A percentile compares a stretch with the other conserved stretches of the same genome.
These are phyloP conservation scores for Pungitius pungitius DNA, from an alignment of 2,113 vertebrate genomes.

Conservation along the genomic window DNA sequence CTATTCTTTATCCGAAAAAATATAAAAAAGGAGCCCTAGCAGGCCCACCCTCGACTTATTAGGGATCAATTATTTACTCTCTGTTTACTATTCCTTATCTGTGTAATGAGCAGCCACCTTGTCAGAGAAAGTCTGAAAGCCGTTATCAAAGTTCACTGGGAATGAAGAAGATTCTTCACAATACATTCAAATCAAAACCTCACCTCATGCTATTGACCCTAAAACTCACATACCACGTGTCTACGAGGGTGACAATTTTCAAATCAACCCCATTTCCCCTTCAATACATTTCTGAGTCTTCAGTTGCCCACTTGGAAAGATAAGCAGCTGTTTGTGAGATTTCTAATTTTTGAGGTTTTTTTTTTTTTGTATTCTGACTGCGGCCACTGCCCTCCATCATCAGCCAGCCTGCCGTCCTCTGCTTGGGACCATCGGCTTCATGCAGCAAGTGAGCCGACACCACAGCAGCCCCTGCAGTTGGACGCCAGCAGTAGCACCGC, in stretches of 20 bases:
- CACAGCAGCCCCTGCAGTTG: conserved; percentile 72
- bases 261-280: conserved; percentile 31
- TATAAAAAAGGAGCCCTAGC: conserved; percentile 45
- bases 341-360: conserved; percentile 39
- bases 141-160: conserved; percentile 45
- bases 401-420: conserved; percentile 28
- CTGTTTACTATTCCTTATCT: conserved; percentile 71
- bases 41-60: conserved; percentile 67
- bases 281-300: conserved; percentile 31
- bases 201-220: conserved; percentile 38
- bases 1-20: conserved; percentile 67
- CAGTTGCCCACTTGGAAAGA: conserved; percentile 46
- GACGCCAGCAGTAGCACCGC: conserved; percentile 1
- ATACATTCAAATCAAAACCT: background rate
- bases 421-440: conserved; percentile 7
- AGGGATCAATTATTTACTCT: conserved; percentile 74
- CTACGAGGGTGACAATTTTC: conserved; percentile 25
- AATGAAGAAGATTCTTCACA: conserved; percentile 9
- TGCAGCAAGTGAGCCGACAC: conserved; percentile 22
- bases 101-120: conserved; percentile 60
- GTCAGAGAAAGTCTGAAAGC: conserved; percentile 53
- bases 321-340: conserved; percentile 50
- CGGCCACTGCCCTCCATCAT: conserved; percentile 45
- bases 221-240: conserved; percentile 11
- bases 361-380: conserved; percentile 49